Evolutionary conservation across 2,113 vertebrate genomes (phyloP), one percentile per base, ranked within the genome.

Genomic region (Nipponia nippon): DNA sequence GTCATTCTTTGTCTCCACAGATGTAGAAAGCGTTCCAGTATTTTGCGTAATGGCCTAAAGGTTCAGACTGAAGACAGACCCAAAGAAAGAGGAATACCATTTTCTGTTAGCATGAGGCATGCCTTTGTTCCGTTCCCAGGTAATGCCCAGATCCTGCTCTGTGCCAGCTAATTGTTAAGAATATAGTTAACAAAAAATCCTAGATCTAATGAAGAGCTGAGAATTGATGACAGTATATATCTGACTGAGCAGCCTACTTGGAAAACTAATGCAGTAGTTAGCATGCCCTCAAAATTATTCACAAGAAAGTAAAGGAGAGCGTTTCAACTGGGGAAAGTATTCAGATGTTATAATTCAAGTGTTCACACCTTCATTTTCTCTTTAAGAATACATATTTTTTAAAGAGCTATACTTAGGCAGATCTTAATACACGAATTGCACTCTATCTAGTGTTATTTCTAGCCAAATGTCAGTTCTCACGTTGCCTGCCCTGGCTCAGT

Each of bases 121-220:
- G 99, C 99, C 70, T 99, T 99, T 95, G 97, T 99, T 63, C 98
- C 99, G 16, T 99, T 99, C 89, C 83, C 98, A 99, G 99, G 99
- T 99, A 97, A 97, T 42, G 53, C 40, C 47, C 38, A 81, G 59
- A 56, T 75, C 32, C 34, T 83, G 63, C 36, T 79, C 76, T 84
- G n/a, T 56, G 34, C 40, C 47, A 67, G 47, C 59, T 19, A 61
- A 42, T 42, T 58, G 13, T 61, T 75, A 78, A 59, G 38, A 77
- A 27, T 59, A 32, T 11, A 20, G 32, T 50, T 92, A 83, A 44
- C 14, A 83, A 85, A 70, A 77, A 58, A 29, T 77, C 26, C 25
- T 87, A 30, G 46, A 9, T 49, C 21, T 66, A 67, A 53, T 29
- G 77, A 77, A 65, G 27, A 61, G 11, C 40, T 59, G 73, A 76